Percentiles rank a stretch among this genome's conserved stretches.
Conservation (phyloP, 23 tunicate species). For the Styela plicata region DNA sequence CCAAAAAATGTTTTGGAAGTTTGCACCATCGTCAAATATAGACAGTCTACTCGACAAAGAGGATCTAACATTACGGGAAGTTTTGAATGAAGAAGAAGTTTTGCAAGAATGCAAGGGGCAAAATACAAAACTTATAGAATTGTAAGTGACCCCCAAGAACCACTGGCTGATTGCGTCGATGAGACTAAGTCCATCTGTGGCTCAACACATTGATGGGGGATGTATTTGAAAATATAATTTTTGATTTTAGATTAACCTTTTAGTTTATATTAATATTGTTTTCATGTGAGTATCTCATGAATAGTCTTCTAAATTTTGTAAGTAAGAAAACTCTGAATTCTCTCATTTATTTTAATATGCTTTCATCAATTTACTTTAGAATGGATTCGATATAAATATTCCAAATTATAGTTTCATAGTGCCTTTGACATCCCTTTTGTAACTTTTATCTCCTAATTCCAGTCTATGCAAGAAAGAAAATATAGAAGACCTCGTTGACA, state of each 20-base stretch:
- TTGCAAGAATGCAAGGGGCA: conserved; percentile 97
- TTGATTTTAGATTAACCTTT: no score
- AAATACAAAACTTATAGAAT: conserved; percentile 83
- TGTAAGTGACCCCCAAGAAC: no score
- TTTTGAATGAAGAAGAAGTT: conserved; percentile 87
- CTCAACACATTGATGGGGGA: no score
- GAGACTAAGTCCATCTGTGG: no score
- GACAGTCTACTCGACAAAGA: conserved; percentile 78
- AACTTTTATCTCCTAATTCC: conserved; percentile 10
- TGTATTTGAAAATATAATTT: no score
- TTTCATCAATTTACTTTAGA: not conserved
- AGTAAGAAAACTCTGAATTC: no score
- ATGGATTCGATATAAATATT: no score
- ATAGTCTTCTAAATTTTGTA: no score
- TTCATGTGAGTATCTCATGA: no score
- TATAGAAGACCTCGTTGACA: conserved; percentile 72
- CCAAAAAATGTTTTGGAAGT: conserved; percentile 90
- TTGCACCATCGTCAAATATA: conserved; percentile 79
- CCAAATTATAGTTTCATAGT: no score
- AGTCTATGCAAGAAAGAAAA: conserved; percentile 68
- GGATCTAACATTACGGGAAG: conserved; percentile 76
- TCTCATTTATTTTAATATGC: not conserved
- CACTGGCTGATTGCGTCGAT: no score
- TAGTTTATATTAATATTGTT: no score
- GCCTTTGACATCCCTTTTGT: not conserved